Evolutionary conservation across 2,797 vertebrate species (phyloP).

Genomic region (Borostomias antarcticus): DNA sequence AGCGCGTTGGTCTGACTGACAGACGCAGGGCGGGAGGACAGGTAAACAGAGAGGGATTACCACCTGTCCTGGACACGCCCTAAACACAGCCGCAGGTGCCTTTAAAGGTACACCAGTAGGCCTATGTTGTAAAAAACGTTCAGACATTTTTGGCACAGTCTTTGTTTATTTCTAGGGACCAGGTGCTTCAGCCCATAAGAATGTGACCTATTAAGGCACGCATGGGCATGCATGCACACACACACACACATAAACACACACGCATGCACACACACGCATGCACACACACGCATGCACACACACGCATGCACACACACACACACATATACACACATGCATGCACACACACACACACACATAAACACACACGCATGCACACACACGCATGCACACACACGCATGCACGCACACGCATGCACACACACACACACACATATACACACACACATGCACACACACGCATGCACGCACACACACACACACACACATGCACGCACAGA

Average conservation of each 20-base stretch:
- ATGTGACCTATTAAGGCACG: background rate
- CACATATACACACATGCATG: background rate
- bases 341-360: background rate
- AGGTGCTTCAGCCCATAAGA: background rate
- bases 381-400: too few relatives aligned
- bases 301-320: background rate
- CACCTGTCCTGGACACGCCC: background rate
- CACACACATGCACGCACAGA: too few relatives aligned
- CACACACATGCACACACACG: too few relatives aligned
- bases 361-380: too few relatives aligned
- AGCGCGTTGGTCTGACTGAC: background rate
- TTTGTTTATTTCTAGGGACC: too few relatives aligned
- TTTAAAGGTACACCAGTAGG: too few relatives aligned
- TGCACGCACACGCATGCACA: too few relatives aligned
- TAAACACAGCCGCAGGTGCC: too few relatives aligned
- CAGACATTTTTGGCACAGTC: too few relatives aligned
- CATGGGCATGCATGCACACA: background rate
- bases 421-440: too few relatives aligned
- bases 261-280: background rate
- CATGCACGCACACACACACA: too few relatives aligned
- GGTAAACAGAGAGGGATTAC: background rate
- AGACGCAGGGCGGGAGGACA: background rate
- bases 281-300: background rate
- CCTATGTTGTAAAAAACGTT: too few relatives aligned
- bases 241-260: background rate